A percentile compares a stretch with the other conserved stretches of the same genome.
Conservation (phyloP, 2,797 vertebrate species). For the Galaxias olidus region DNA sequence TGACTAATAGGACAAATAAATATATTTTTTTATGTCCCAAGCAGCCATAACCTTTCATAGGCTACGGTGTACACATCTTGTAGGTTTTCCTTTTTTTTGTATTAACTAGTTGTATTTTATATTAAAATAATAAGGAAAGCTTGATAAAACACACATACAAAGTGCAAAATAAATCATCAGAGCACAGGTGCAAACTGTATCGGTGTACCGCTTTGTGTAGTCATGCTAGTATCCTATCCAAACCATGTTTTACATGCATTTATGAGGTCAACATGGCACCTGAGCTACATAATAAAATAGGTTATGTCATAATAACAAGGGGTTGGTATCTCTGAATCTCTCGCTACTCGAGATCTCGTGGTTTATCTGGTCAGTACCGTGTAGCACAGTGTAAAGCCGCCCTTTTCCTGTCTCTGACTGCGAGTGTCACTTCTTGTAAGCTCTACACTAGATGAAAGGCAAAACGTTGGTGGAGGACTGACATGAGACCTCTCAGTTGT, state of each 20-base stretch:
- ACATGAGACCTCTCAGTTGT: conserved; percentile 58
- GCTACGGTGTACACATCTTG: no score
- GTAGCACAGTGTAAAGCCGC: conserved; percentile 50
- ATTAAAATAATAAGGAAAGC: no score
- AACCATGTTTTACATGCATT: conserved; percentile 10
- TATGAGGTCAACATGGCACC: conserved; percentile 47
- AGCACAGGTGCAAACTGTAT: no score
- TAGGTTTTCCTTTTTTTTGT: no score
- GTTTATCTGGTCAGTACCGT: conserved; percentile 72
- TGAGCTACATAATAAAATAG: conserved; percentile 34
- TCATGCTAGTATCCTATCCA: background rate
- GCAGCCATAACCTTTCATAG: no score
- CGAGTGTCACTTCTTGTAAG: conserved; percentile 74
- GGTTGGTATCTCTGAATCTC: conserved; percentile 50
- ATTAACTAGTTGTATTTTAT: no score
- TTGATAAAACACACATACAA: no score
- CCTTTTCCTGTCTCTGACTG: conserved; percentile 68
- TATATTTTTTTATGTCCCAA: no score
- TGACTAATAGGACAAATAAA: no score
- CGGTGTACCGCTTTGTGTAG: no score
- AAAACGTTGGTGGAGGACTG: conserved; percentile 37
- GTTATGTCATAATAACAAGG: conserved; percentile 43
- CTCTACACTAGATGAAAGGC: conserved; percentile 55
- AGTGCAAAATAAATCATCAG: no score
- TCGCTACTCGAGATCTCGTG: conserved; percentile 56